Conservation (phyloP, 2,888 invertebrate genomes). For the Scaptomyza cyrtandrae region DNA sequence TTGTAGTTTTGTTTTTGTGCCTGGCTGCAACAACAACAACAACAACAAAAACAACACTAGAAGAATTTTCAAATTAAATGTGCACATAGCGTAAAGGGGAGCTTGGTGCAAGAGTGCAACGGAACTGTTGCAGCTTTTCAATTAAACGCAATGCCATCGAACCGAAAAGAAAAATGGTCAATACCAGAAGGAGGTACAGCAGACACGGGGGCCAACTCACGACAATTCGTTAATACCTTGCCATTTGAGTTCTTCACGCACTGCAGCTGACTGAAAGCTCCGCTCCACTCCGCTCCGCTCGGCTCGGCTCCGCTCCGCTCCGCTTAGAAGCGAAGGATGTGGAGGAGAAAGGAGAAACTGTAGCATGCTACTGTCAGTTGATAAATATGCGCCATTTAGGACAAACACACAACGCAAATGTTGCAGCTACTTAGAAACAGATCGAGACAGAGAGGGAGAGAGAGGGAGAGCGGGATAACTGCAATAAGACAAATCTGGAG, state of each 20-base stretch:
- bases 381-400: slow-evolving; percentile 74
- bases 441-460: slow-evolving; percentile 24
- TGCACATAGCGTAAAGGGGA: slow-evolving; percentile 52
- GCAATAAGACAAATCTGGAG: slow-evolving; percentile 68
- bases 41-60: no score
- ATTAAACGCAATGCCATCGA: slow-evolving; percentile 80
- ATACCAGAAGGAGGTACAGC: slow-evolving; percentile 13
- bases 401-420: slow-evolving; percentile 64
- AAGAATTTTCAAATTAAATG: slow-evolving; percentile 73
- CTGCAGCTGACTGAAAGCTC: slow-evolving; percentile 49
- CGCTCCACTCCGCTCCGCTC: no score
- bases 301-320: slow-evolving; percentile 31
- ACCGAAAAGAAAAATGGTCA: slow-evolving; percentile 71
- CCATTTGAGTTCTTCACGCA: slow-evolving; percentile 82
- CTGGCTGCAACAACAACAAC: slow-evolving; percentile 51
- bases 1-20: slow-evolving; percentile 77
- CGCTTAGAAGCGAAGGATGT: slow-evolving; percentile 29
- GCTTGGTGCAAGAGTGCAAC: slow-evolving; percentile 37
- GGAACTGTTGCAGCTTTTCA: slow-evolving; percentile 81
- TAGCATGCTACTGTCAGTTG: slow-evolving; percentile 62
- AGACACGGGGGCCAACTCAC: slow-evolving; percentile 54
- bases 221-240: slow-evolving; percentile 81
- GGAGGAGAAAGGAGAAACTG: slow-evolving; percentile 13
- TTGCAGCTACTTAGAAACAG: slow-evolving; percentile 65
- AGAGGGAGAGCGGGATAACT: slow-evolving; percentile 50